Evolutionary conservation across 1,140 invertebrate genomes (phyloP), one percentile per base, ranked within the genome.

Genomic region (Megalonaias nervosa): DNA sequence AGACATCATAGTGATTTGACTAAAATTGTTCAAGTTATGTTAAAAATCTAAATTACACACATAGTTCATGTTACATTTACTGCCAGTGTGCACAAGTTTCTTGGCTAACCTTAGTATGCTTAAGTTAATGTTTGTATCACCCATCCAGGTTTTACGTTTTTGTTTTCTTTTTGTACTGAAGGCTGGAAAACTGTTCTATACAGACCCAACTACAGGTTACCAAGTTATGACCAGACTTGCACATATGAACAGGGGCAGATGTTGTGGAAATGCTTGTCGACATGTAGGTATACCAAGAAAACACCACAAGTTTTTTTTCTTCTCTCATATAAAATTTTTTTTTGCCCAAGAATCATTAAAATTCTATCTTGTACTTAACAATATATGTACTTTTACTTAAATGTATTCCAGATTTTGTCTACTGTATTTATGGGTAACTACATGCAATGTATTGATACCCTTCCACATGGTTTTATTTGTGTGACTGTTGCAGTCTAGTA

Each of bases 251-350:
- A 67, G 85, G 21, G 85, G 85, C 21, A 71, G 84, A 11, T 86
- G 85, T 59, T 86, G 85, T 77, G 84, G 85, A 17, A 86, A 82
- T 77, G 85, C 81, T n/a, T 86, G 85, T 65, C 74, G 85, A 82
- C 85, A 86, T 85, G 85, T 85, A 80, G 67, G 80, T 56, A 62
- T 57, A 31, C 38, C 21, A 48, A 23, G n/a, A 77, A 38, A 21
- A 48, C 55, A 64, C 16, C 17, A 64, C 13, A 64, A 31, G 1
- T n/a, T 16, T 61, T n/a, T 6, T 0, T 60, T 58, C 65, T 17
- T 15, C 72, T 66, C 15, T 74, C 55, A 2, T 65, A 38, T 69
- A 19, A 60, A 9, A 23, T 48, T 17, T 61, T n/a, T 70, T 23
- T 55, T 60, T 76, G 57, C 21, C 16, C 23, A 56, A 21, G 13